A percentile compares a stretch with the other conserved stretches of the same genome.
Conservation (phyloP, 2,113 vertebrate species). For the Thermophis baileyi region DNA sequence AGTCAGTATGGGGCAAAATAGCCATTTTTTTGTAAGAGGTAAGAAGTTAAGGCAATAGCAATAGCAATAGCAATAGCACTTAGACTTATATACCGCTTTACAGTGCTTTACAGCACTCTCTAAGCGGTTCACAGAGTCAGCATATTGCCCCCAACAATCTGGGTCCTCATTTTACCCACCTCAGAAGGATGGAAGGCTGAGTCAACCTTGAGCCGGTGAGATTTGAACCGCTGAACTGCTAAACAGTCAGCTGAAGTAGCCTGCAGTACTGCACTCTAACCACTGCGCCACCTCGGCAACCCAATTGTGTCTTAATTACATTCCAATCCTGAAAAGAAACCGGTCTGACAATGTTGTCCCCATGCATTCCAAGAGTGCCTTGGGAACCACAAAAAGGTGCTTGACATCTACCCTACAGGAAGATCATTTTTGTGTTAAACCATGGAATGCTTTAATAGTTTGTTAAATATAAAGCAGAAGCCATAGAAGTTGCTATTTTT, state of each 20-base stretch:
- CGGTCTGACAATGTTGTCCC: neutral
- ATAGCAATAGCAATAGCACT: too few species aligned
- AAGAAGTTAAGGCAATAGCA: neutral
- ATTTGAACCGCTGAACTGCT: too few species aligned
- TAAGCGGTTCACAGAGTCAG: too few species aligned
- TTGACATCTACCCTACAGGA: neutral
- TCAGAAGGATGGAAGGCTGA: too few species aligned
- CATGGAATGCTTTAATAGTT: neutral
- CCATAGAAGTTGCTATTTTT: neutral
- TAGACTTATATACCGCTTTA: too few species aligned
- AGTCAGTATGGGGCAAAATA: neutral
- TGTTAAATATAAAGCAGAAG: neutral
- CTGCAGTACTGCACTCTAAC: too few species aligned
- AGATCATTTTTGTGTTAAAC: neutral
- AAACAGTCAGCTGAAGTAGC: too few species aligned
- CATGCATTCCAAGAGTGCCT: neutral
- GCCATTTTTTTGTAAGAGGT: neutral
- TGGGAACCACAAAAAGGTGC: neutral
- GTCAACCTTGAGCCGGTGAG: too few species aligned
- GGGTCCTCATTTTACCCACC: too few species aligned
- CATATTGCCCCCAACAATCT: too few species aligned
- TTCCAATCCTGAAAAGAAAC: conserved; percentile 5
- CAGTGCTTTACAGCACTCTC: too few species aligned
- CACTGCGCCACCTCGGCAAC: too few species aligned
- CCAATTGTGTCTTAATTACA: neutral